Evolutionary conservation across 2,113 vertebrate species (phyloP), one percentile per base, ranked within the genome.

Genomic region (Pampusana beccarii): DNA sequence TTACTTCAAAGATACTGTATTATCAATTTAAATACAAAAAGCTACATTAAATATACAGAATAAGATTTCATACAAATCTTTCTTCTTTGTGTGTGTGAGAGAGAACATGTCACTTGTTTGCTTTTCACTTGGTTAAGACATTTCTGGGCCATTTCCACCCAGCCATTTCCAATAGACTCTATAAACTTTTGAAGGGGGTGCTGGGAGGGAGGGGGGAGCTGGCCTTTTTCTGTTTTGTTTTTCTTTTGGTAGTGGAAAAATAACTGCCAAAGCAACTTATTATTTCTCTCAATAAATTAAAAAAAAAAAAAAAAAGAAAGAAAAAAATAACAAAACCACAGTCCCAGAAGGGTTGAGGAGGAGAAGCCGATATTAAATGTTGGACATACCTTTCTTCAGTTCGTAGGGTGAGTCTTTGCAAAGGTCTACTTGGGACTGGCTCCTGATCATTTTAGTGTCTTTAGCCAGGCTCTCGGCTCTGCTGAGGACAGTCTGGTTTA

Each of bases 41-140:
- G 99, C 99, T 99, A 99, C 99, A 99, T 99, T 99, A 99, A 99
- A 99, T 99, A 99, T 99, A 99, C 99, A 99, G 99, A 98, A 99
- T 99, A 99, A 99, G 98, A 98, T 99, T 99, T 98, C 97, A 99
- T 99, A 99, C 99, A 99, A 99, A 99, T 99, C 98, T 98, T 98
- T 98, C 96, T 98, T 98, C 96, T 88, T 91, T 86, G 91, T 79
- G 74, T 88, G 79, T 96, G 75, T 81, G 84, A 1, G 57, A 77
- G 73, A 85, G 72, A 86, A 97, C 78, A 40, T 79, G 79, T 73
- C 85, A 98, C 95, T 95, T 80, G 13, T 94, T 96, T 93, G 90
- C 90, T 96, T 98, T 98, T 98, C 98, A 97, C 98, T 97, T 98
- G 98, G 97, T 98, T 99, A 99, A 99, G 98, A 99, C 98, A 97